phyloP scores from a whole-genome alignment of 2,888 invertebrate species.

The Cryptocephalus primarius region DNA sequence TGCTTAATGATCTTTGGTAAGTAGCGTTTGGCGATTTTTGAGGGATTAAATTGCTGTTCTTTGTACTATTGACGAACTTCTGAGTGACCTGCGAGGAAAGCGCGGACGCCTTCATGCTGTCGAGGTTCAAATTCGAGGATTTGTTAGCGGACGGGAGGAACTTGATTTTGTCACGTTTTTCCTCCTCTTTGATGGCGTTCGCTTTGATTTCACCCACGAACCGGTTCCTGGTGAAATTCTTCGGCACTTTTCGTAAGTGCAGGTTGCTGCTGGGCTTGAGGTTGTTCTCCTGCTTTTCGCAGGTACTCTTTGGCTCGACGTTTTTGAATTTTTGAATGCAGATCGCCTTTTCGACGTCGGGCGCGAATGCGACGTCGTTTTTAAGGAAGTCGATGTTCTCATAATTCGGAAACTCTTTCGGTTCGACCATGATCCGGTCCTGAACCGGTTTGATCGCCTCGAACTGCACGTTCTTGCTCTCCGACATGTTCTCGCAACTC shows the following conservation, averaged over 20 bases:
- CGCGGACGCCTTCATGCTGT: conserved; percentile 19
- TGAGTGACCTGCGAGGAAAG: conserved; percentile 27
- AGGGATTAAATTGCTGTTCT: conserved; percentile 4
- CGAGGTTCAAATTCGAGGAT: conserved; percentile 24
- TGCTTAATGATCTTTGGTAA: conserved; percentile 7
- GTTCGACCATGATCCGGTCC: neutral
- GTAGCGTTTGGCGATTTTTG: neutral
- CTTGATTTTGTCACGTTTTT: conserved; percentile 7
- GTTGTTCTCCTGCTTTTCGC: conserved; percentile 16
- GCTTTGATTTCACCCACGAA: conserved; percentile 23
- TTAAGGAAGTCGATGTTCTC: conserved; percentile 32
- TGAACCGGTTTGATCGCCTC: neutral
- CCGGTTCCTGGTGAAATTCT: conserved; percentile 34
- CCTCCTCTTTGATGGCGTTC: conserved; percentile 9
- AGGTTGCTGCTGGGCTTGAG: conserved; percentile 19
- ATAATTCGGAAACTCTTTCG: conserved; percentile 24
- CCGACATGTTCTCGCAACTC: conserved; percentile 21
- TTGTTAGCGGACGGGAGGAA: conserved; percentile 12
- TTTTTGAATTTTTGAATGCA: conserved; percentile 17
- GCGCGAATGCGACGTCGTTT: conserved; percentile 27
- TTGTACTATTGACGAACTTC: conserved; percentile 23
- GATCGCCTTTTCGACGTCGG: conserved; percentile 17
- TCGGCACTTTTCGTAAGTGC: conserved; percentile 30
- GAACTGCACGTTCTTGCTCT: neutral
- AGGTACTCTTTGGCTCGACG: conserved; percentile 3